These are phyloP conservation scores for Megathymus violae DNA, from an alignment of 1,140 invertebrate genomes.

Conservation along the genomic window DNA sequence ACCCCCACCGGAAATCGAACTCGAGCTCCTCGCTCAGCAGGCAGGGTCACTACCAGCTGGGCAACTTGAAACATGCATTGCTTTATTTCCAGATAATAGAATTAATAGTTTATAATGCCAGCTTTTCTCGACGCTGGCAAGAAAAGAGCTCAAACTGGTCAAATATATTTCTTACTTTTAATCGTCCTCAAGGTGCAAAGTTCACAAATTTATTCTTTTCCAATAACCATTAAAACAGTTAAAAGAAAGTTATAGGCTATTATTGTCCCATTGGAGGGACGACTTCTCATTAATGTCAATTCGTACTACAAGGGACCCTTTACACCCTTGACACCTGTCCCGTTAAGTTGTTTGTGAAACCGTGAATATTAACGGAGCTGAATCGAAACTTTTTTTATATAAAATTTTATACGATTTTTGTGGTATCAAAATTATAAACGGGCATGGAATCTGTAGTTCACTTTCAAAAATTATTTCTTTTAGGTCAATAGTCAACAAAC, in stretches of 20 bases:
- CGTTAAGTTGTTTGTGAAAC: conserved; percentile 7
- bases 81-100: too few relatives aligned
- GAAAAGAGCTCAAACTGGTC: background rate
- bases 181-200: conserved; percentile 30
- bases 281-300: conserved; percentile 28
- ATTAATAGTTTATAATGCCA: too few relatives aligned
- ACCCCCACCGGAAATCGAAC: too few relatives aligned
- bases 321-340: conserved; percentile 24
- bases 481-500: too few relatives aligned
- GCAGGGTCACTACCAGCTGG: too few relatives aligned
- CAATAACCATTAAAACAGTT: conserved; percentile 38
- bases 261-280: conserved; percentile 22
- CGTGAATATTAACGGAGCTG: background rate
- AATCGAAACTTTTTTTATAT: too few relatives aligned
- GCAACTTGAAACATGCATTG: too few relatives aligned
- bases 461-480: too few relatives aligned
- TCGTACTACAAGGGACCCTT: conserved; percentile 16
- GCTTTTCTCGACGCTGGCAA: background rate
- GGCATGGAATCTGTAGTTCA: too few relatives aligned
- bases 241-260: conserved; percentile 25
- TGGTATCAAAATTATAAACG: too few relatives aligned
- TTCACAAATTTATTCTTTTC: conserved; percentile 34
- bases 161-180: conserved; percentile 25
- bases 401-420: too few relatives aligned
- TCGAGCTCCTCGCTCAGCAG: too few relatives aligned